Conservation (phyloP, 2,888 invertebrate species). For the Eubasilissa splendida region DNA sequence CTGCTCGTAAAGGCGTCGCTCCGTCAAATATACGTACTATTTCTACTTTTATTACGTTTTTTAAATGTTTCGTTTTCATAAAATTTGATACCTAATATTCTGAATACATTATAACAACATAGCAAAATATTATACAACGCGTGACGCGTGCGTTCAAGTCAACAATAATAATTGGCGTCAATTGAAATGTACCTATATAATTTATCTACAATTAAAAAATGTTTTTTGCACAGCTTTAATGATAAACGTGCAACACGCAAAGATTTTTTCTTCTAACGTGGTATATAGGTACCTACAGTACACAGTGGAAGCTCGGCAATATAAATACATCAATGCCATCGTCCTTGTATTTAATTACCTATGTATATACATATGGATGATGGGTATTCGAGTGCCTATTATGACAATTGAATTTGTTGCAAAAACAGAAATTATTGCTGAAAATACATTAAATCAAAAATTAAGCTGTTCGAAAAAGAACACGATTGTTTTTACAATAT, state of each 20-base stretch:
- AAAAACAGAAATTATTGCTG: too few species aligned
- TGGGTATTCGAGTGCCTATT: not conserved
- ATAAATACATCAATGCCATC: constrained; percentile 16
- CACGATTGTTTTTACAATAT: too few species aligned
- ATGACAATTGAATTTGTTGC: not conserved
- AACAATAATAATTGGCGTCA: constrained; percentile 1
- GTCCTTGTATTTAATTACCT: constrained; percentile 28
- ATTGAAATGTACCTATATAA: not conserved
- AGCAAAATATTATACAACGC: too few species aligned
- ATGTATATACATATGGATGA: constrained; percentile 7
- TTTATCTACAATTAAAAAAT: constrained; percentile 4
- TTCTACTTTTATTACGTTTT: not conserved
- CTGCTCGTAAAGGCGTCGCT: too few species aligned
- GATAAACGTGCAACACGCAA: constrained; percentile 37
- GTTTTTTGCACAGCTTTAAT: constrained; percentile 1
- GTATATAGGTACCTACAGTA: not conserved
- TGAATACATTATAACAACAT: not conserved
- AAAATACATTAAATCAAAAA: too few species aligned
- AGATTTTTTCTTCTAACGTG: not conserved
- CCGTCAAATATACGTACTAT: too few species aligned
- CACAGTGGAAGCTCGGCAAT: not conserved
- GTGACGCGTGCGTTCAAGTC: too few species aligned
- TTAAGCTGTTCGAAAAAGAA: too few species aligned
- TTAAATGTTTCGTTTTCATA: not conserved
- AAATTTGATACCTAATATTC: not conserved